Evolutionary conservation across 2,888 invertebrate genomes (phyloP).

Genomic region (Acleris literana): DNA sequence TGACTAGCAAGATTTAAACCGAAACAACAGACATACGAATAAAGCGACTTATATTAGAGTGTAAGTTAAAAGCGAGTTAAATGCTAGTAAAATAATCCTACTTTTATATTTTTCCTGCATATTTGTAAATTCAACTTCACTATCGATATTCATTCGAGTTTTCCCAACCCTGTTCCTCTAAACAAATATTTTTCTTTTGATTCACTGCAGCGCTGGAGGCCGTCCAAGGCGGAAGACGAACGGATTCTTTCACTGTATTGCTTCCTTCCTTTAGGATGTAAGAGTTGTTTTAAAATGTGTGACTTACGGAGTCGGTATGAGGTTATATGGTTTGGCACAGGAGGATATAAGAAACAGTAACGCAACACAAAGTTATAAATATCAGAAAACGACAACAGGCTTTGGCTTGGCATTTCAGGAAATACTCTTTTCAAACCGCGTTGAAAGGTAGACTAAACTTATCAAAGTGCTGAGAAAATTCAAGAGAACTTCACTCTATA

Average conservation of each 20-base stretch:
- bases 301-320: constrained; percentile 32
- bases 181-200: constrained; percentile 49
- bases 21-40: too few relatives aligned
- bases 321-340: constrained; percentile 26
- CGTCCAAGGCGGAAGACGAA: constrained; percentile 58
- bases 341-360: constrained; percentile 15
- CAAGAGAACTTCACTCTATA: too few relatives aligned
- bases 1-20: too few relatives aligned
- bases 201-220: constrained; percentile 54
- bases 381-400: too few relatives aligned
- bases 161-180: constrained; percentile 22
- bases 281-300: constrained; percentile 49
- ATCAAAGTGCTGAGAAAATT: too few relatives aligned
- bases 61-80: too few relatives aligned
- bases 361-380: not conserved
- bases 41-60: too few relatives aligned
- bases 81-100: too few relatives aligned
- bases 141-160: constrained; percentile 4
- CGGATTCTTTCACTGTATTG: constrained; percentile 56
- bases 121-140: not conserved
- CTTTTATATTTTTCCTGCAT: too few relatives aligned
- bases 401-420: too few relatives aligned
- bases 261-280: constrained; percentile 57
- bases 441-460: too few relatives aligned
- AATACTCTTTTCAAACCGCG: too few relatives aligned